These are phyloP conservation scores for Hydra vulgaris DNA, from an alignment of 30 jellyfish, hydroid and myxozoan genomes.

Conservation along the genomic window DNA sequence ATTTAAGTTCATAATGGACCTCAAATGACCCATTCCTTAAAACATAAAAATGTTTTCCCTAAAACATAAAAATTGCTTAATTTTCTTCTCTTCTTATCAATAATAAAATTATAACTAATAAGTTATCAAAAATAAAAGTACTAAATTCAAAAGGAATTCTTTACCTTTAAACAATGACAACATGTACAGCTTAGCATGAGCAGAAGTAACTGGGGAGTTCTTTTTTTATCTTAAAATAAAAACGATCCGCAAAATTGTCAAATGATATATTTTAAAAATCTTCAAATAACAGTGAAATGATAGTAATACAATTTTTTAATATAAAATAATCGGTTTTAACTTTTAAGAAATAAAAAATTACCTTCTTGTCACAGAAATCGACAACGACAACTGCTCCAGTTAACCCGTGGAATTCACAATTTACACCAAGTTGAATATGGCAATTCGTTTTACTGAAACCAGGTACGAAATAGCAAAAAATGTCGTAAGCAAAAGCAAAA, in stretches of 20 bases:
- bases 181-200: constrained; percentile 10
- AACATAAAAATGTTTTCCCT: too few relatives aligned
- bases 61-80: too few relatives aligned
- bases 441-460: neutral
- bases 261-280: too few relatives aligned
- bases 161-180: constrained; percentile 24
- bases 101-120: neutral
- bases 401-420: neutral
- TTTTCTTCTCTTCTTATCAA: neutral
- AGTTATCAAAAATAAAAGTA: neutral
- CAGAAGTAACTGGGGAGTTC: neutral
- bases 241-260: neutral
- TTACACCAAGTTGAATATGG: neutral
- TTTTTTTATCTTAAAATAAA: too few relatives aligned
- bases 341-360: neutral
- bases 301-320: too few relatives aligned
- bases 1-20: too few relatives aligned
- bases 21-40: too few relatives aligned
- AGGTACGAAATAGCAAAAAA: neutral
- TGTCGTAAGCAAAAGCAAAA: neutral
- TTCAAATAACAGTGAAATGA: too few relatives aligned
- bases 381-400: neutral
- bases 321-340: too few relatives aligned
- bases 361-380: neutral
- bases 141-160: neutral